Evolutionary conservation across 53 echinoderm and acorn worm species (phyloP).

Genomic region (Apostichopus leukothele): DNA sequence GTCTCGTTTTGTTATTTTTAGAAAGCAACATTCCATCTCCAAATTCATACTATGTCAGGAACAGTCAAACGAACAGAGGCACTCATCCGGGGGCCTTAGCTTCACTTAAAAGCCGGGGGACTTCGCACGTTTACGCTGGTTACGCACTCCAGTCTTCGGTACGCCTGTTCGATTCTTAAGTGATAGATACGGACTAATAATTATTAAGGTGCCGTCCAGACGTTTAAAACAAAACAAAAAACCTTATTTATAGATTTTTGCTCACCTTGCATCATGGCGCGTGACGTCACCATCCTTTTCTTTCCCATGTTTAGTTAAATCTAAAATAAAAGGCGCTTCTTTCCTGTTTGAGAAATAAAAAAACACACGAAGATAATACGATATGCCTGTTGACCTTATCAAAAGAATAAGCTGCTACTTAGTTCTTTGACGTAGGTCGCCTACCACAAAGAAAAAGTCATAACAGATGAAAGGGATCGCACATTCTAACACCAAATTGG

Average conservation of each 20-base stretch:
- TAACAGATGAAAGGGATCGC: constrained; percentile 23
- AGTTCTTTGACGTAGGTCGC: constrained; percentile 36
- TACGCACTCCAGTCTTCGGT: constrained; percentile 84
- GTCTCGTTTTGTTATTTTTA: constrained; percentile 23
- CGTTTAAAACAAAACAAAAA: neutral
- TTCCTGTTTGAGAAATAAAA: neutral
- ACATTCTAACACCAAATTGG: constrained; percentile 21
- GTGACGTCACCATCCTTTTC: constrained; percentile 4
- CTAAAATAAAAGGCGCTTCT: neutral
- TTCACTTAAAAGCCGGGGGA: constrained; percentile 84
- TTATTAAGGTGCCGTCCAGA: constrained; percentile 36
- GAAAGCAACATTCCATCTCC: constrained; percentile 71
- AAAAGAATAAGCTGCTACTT: constrained; percentile 23
- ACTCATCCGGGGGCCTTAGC: constrained; percentile 68
- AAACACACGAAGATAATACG: constrained; percentile 16
- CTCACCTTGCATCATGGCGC: constrained; percentile 10
- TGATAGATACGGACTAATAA: neutral
- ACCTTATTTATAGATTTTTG: constrained; percentile 25
- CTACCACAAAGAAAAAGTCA: constrained; percentile 1
- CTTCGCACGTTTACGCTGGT: constrained; percentile 81
- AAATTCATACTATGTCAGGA: constrained; percentile 75
- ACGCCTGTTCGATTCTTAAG: constrained; percentile 65
- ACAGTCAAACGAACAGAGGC: constrained; percentile 81
- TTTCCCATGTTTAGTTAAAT: neutral
- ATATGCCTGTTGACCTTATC: constrained; percentile 43